Percentiles rank a stretch among this genome's conserved stretches.
phyloP scores from a whole-genome alignment of 1,140 invertebrate species.

The Leucophenga varia region DNA sequence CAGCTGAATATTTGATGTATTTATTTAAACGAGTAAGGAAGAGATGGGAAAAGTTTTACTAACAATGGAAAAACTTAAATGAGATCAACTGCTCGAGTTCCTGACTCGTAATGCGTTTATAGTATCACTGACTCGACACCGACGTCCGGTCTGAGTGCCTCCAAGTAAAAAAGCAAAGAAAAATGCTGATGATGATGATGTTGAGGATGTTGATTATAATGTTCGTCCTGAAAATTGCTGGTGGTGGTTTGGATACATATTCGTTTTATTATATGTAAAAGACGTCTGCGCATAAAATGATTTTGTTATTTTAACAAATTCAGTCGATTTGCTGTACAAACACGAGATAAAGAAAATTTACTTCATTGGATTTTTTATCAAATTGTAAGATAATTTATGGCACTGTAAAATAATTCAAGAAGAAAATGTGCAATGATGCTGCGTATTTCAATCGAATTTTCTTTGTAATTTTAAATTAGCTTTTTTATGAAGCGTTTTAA shows the following conservation, averaged over 20 bases:
- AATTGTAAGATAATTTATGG: constrained; percentile 2
- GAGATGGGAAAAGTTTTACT: neutral
- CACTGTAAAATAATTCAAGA: neutral
- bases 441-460: too few relatives aligned
- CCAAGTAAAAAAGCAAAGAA: too few relatives aligned
- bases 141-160: too few relatives aligned
- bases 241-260: neutral
- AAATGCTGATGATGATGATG: constrained; percentile 1
- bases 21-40: constrained; percentile 25
- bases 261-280: too few relatives aligned
- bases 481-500: too few relatives aligned
- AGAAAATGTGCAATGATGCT: too few relatives aligned
- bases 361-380: constrained; percentile 1
- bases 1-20: constrained; percentile 38
- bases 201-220: constrained; percentile 1
- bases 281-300: too few relatives aligned
- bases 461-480: too few relatives aligned
- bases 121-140: too few relatives aligned
- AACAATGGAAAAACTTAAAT: constrained; percentile 26
- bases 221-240: neutral
- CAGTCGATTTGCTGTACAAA: constrained; percentile 54
- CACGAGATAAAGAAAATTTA: constrained; percentile 17
- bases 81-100: constrained; percentile 20
- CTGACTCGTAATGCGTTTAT: too few relatives aligned
- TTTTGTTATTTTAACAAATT: constrained; percentile 51